These are phyloP conservation scores for Hetaerina titia DNA, from an alignment of 2,888 invertebrate species.

Conservation along the genomic window DNA sequence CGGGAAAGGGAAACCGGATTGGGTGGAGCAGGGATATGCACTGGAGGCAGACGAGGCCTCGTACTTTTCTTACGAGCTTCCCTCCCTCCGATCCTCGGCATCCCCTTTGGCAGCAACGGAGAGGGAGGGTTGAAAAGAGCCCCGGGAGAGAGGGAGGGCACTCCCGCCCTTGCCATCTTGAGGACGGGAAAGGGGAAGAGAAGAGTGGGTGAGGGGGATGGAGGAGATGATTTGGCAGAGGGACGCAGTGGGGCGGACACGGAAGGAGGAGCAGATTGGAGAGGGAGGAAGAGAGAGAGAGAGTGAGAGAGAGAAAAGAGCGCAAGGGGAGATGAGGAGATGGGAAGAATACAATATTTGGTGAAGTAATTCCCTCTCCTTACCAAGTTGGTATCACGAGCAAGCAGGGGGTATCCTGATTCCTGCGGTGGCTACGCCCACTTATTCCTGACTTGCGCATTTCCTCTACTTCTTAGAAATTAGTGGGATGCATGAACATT, in stretches of 20 bases:
- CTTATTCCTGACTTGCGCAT: too few species aligned
- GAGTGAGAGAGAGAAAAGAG: neutral
- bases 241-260: neutral
- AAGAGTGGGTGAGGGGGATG: neutral
- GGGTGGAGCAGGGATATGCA: neutral
- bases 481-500: neutral
- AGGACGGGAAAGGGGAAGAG: neutral
- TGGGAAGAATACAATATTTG: neutral
- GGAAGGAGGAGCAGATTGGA: neutral
- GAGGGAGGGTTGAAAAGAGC: neutral
- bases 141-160: neutral
- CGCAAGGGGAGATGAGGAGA: neutral
- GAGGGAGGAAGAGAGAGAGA: neutral
- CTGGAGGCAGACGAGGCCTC: neutral
- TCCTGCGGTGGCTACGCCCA: neutral
- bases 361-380: neutral
- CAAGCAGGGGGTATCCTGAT: neutral
- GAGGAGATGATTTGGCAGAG: neutral
- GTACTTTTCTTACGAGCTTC: neutral
- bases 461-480: neutral
- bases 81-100: neutral
- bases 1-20: neutral
- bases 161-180: neutral
- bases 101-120: neutral
- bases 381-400: neutral